Evolutionary conservation across 2,888 invertebrate species (phyloP).

Genomic region (Isoperla grammatica): DNA sequence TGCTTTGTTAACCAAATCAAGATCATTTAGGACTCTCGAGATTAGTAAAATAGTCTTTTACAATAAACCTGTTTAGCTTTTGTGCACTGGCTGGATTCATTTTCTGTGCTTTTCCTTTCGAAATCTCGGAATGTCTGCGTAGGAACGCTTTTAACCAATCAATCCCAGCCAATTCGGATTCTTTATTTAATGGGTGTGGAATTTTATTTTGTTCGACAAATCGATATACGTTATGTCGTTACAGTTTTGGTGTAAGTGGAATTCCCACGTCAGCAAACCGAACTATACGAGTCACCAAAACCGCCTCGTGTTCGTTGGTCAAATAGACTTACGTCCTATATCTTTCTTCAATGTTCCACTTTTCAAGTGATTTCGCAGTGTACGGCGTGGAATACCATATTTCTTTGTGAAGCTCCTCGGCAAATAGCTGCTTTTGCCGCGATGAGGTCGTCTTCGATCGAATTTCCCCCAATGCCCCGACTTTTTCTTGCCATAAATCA

Average conservation of each 20-base stretch:
- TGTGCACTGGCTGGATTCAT: slow-evolving; percentile 37
- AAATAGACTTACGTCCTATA: slow-evolving; percentile 7
- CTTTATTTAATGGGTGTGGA: background rate
- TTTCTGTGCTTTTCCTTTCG: slow-evolving; percentile 33
- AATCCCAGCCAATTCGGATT: background rate
- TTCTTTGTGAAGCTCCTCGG: no score
- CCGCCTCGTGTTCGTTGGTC: background rate
- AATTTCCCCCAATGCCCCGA: no score
- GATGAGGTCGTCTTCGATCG: no score
- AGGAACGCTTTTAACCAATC: slow-evolving; percentile 29
- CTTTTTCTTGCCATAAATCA: no score
- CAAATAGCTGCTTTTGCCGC: no score
- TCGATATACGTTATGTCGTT: background rate
- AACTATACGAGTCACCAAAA: background rate
- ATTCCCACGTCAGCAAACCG: slow-evolving; percentile 9
- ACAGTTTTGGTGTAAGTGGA: background rate
- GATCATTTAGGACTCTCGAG: slow-evolving; percentile 28
- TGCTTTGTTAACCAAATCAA: slow-evolving; percentile 31
- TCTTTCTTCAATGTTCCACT: background rate
- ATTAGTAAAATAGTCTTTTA: slow-evolving; percentile 34
- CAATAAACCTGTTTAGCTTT: slow-evolving; percentile 35
- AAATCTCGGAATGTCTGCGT: slow-evolving; percentile 31
- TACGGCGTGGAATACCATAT: slow-evolving; percentile 6
- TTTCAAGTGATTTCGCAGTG: slow-evolving; percentile 11
- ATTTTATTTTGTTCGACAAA: background rate